Conservation (phyloP, 2,888 invertebrate genomes). For the Hypena proboscidalis region DNA sequence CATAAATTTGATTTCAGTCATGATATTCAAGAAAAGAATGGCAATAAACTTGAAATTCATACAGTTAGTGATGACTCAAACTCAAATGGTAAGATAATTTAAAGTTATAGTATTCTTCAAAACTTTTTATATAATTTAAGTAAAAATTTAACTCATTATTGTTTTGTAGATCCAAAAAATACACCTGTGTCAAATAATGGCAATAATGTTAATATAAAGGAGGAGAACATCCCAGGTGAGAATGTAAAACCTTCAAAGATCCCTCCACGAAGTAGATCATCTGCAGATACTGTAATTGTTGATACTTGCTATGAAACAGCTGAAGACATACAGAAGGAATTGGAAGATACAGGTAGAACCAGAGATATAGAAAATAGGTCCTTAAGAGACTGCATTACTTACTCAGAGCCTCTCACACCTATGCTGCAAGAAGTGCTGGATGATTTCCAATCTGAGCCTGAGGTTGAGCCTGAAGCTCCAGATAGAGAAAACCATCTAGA, state of each 20-base stretch:
- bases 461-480: slow-evolving; percentile 56
- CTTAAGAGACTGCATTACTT: slow-evolving; percentile 63
- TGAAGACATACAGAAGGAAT: slow-evolving; percentile 60
- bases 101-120: not conserved
- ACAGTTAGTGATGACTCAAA: slow-evolving; percentile 53
- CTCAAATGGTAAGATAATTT: slow-evolving; percentile 50
- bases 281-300: slow-evolving; percentile 70
- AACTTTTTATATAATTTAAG: slow-evolving; percentile 6
- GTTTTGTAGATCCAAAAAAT: slow-evolving; percentile 51
- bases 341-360: slow-evolving; percentile 47
- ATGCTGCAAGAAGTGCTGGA: slow-evolving; percentile 65
- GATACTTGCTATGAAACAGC: slow-evolving; percentile 63
- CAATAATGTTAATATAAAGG: slow-evolving; percentile 47
- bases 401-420: slow-evolving; percentile 67
- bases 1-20: slow-evolving; percentile 48
- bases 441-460: slow-evolving; percentile 69
- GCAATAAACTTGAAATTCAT: slow-evolving; percentile 60
- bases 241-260: slow-evolving; percentile 58
- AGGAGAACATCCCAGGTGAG: slow-evolving; percentile 68
- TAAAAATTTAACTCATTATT: slow-evolving; percentile 1
- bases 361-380: slow-evolving; percentile 39
- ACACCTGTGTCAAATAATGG: slow-evolving; percentile 49
- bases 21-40: slow-evolving; percentile 59
- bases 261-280: slow-evolving; percentile 61
- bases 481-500: slow-evolving; percentile 56